Evolutionary conservation across 2,797 vertebrate species (phyloP).

Genomic region (Lagorchestes hirsutus): DNA sequence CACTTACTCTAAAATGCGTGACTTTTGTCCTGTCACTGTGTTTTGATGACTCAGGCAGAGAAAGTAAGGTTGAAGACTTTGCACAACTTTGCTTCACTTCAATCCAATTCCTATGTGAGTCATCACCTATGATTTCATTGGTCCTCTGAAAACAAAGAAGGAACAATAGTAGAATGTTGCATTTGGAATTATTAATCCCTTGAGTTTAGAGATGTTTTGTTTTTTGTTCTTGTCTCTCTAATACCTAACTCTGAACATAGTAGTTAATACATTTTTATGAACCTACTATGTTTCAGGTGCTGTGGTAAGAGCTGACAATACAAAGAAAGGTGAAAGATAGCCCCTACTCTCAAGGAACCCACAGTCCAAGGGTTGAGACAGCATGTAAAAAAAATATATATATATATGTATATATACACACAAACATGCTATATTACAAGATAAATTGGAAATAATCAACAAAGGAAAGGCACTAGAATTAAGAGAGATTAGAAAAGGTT

Average conservation of each 20-base stretch:
- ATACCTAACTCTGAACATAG: not conserved
- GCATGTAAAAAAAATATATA: not conserved
- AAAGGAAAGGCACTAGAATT: not conserved
- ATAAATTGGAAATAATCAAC: not conserved
- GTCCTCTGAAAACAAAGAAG: not conserved
- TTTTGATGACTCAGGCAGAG: not conserved
- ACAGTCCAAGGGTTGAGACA: not conserved
- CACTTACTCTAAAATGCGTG: not conserved
- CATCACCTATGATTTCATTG: not conserved
- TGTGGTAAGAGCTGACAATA: not conserved
- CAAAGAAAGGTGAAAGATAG: not conserved
- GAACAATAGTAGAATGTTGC: not conserved
- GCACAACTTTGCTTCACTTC: not conserved
- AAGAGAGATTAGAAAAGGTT: not conserved
- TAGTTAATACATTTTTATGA: not conserved
- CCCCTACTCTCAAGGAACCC: not conserved
- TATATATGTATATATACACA: too few species aligned
- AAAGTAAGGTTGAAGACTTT: not conserved
- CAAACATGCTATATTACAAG: not conserved
- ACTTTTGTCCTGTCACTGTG: not conserved
- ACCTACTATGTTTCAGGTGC: not conserved
- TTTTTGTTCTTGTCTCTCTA: not conserved
- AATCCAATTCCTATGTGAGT: not conserved
- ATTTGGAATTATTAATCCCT: not conserved
- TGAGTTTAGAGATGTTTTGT: not conserved